Evolutionary conservation across 2,888 invertebrate species (phyloP).

Genomic region (Orthonychiurus folsomi): DNA sequence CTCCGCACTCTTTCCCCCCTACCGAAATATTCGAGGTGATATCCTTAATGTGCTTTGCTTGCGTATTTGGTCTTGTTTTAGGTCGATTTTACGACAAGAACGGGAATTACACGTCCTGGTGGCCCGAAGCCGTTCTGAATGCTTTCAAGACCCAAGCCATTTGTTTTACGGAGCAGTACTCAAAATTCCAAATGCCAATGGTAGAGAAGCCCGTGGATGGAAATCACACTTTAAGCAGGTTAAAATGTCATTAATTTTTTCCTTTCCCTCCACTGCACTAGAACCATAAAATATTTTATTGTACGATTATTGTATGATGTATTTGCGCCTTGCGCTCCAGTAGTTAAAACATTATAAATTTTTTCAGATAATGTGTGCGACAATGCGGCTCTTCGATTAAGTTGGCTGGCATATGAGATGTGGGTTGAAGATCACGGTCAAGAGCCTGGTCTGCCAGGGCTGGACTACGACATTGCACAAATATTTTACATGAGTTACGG

Average conservation of each 20-base stretch:
- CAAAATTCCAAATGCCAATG: conserved; percentile 41
- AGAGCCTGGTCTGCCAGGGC: conserved; percentile 43
- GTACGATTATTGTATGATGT: no score
- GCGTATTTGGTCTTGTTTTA: conserved; percentile 13
- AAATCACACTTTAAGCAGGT: conserved; percentile 44
- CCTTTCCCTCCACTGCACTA: no score
- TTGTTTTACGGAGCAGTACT: conserved; percentile 43
- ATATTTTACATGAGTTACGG: conserved; percentile 45
- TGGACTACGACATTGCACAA: conserved; percentile 43
- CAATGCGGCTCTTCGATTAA: conserved; percentile 44
- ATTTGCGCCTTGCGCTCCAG: no score
- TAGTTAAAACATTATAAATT: no score
- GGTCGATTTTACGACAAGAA: conserved; percentile 43
- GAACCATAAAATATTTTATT: no score
- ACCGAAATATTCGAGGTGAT: no score
- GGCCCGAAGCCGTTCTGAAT: conserved; percentile 42
- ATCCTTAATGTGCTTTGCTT: no score
- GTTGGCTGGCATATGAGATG: conserved; percentile 42
- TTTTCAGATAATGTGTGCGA: conserved; percentile 46
- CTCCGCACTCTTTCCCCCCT: no score
- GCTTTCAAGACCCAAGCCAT: conserved; percentile 42
- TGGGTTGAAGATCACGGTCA: conserved; percentile 40
- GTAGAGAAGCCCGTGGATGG: conserved; percentile 43
- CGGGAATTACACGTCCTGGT: conserved; percentile 43
- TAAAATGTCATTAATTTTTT: no score